Conservation (phyloP, 2,113 vertebrate species). For the Albula goreensis region DNA sequence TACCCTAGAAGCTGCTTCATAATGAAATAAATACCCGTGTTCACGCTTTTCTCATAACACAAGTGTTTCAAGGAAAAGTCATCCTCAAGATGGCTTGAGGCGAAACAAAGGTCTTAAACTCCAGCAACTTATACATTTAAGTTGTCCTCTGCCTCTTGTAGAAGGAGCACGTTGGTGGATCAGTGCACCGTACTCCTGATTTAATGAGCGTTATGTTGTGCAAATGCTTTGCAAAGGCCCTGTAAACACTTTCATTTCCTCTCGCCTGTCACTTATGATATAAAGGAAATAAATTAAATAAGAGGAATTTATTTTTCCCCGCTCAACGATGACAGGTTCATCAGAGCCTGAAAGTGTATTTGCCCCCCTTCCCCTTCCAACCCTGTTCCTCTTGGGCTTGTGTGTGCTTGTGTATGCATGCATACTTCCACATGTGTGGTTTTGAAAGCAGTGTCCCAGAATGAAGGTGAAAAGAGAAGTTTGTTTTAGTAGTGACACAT, state of each 20-base stretch:
- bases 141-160: no score
- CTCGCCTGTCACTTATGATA: constrained; percentile 48
- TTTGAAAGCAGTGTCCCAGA: neutral
- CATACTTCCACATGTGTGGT: neutral
- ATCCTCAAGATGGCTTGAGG: neutral
- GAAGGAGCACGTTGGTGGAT: neutral
- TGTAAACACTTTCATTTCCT: constrained; percentile 56
- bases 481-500: no score
- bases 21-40: neutral
- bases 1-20: neutral
- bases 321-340: constrained; percentile 58
- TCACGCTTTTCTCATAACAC: neutral
- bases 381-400: neutral
- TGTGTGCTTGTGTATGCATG: constrained; percentile 14
- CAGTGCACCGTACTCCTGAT: neutral
- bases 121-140: no score
- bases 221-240: constrained; percentile 36
- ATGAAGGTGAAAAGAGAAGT: no score
- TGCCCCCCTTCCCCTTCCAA: constrained; percentile 35
- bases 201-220: constrained; percentile 43
- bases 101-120: neutral
- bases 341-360: constrained; percentile 58
- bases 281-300: constrained; percentile 42
- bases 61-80: neutral
- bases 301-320: constrained; percentile 54